These are phyloP conservation scores for Gymnobelideus leadbeateri DNA, from an alignment of 2,113 vertebrate genomes.

Conservation along the genomic window DNA sequence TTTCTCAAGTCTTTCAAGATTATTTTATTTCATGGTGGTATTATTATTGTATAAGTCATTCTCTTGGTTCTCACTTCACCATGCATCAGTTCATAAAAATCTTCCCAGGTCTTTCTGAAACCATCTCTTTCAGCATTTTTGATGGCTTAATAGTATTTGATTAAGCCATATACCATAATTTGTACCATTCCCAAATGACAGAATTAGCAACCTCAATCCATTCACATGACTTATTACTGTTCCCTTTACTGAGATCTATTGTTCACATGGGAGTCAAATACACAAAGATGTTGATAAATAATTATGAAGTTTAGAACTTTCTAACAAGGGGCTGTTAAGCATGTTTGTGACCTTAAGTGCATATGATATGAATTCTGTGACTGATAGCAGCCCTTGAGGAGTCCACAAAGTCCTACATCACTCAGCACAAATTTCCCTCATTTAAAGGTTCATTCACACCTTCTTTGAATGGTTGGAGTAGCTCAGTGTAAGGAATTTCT, in stretches of 20 bases:
- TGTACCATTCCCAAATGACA: neutral
- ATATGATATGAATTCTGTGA: neutral
- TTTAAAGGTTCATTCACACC: neutral
- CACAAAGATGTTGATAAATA: neutral
- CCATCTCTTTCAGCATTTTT: neutral
- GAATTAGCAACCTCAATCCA: neutral
- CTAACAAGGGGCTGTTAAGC: neutral
- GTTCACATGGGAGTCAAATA: neutral
- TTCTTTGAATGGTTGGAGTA: neutral
- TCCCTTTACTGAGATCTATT: neutral
- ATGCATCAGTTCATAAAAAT: neutral
- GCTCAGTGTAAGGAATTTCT: neutral
- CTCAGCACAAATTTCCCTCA: neutral
- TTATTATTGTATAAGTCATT: neutral
- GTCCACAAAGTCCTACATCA: neutral
- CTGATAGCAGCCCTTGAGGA: neutral
- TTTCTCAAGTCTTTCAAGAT: neutral
- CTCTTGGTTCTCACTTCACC: neutral
- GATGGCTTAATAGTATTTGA: neutral
- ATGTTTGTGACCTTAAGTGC: neutral
- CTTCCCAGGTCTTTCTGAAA: neutral
- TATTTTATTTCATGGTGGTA: neutral
- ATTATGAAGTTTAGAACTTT: neutral
- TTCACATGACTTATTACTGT: neutral
- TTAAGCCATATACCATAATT: neutral